phyloP scores from a whole-genome alignment of 2,888 invertebrate genomes.

The Arctia plantaginis region DNA sequence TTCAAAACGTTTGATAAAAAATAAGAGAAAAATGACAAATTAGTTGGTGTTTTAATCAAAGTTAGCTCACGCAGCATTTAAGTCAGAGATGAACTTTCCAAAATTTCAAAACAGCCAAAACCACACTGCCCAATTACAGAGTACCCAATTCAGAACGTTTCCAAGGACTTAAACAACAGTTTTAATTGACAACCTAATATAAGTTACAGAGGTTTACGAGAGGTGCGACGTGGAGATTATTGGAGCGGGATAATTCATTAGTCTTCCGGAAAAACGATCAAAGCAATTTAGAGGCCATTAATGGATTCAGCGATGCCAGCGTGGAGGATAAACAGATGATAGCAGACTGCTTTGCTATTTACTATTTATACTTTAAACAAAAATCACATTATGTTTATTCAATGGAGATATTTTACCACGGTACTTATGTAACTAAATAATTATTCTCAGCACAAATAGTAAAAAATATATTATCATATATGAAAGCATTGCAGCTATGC shows the following conservation, averaged over 20 bases:
- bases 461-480: no score
- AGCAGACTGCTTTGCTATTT: constrained; percentile 18
- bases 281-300: constrained; percentile 80
- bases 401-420: not conserved
- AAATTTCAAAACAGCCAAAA: constrained; percentile 7
- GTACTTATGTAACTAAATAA: no score
- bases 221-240: constrained; percentile 69
- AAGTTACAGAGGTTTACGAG: constrained; percentile 51
- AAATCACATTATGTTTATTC: not conserved
- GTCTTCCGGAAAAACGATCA: constrained; percentile 84
- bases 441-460: no score
- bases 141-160: constrained; percentile 29
- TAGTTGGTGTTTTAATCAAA: not conserved
- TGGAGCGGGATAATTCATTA: constrained; percentile 82
- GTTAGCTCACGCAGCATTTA: not conserved
- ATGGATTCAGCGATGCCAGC: constrained; percentile 60
- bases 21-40: not conserved
- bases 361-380: not conserved
- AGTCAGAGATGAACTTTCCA: not conserved
- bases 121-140: constrained; percentile 20
- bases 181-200: constrained; percentile 63
- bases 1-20: no score
- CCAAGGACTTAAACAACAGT: constrained; percentile 33
- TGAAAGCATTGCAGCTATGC: no score
- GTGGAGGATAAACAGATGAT: constrained; percentile 43